Percentiles rank a stretch among this genome's conserved stretches.
Evolutionary conservation across 2,888 invertebrate genomes (phyloP).

Genomic region (Morinoia aosen): DNA sequence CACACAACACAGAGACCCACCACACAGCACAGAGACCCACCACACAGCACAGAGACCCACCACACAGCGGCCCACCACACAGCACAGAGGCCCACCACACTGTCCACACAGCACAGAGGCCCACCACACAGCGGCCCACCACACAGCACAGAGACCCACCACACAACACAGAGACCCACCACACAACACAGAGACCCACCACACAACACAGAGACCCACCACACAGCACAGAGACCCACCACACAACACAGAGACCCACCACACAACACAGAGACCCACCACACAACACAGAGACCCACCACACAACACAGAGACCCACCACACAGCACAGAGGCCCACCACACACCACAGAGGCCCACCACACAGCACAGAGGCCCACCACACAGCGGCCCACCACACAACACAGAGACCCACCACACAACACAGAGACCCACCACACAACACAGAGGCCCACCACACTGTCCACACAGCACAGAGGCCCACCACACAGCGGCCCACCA

Average conservation of each 20-base stretch:
- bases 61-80: conserved; percentile 19
- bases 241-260: not conserved
- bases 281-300: not conserved
- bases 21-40: not conserved
- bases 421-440: not conserved
- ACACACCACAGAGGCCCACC: not conserved
- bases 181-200: not conserved
- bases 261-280: not conserved
- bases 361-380: not conserved
- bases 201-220: not conserved
- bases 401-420: not conserved
- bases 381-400: conserved; percentile 19
- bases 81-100: not conserved
- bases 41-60: not conserved
- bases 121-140: conserved; percentile 12
- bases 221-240: not conserved
- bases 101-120: too few species aligned
- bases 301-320: not conserved
- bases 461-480: too few species aligned
- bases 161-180: not conserved
- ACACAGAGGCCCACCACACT: not conserved
- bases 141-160: not conserved
- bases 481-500: conserved; percentile 19
- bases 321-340: not conserved
- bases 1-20: not conserved